Base-by-base conservation (phyloP, 2,888 invertebrate genomes). In the Dioctria rufipes region DNA sequence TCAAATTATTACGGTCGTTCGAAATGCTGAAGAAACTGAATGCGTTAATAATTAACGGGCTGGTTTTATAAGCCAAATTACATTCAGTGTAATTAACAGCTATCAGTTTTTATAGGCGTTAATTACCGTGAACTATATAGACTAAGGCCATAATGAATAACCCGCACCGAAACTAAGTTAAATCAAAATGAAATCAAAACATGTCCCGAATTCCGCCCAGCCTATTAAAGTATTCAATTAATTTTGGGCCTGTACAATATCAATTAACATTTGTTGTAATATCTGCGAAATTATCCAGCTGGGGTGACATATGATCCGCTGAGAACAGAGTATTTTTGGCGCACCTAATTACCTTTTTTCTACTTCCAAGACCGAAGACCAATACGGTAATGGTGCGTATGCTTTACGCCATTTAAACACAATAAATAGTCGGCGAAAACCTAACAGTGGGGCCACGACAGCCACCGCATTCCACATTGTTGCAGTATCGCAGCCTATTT, bases 401-500 rank as follows among this genome's bases (percentile, higher is more conserved):
- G 4, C 54, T 54, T n/a, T 9, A 5, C 49, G 49, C 4, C 11
- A n/a, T n/a, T 54, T 3, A 54, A 4, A 4, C 1, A 54, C 54
- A 54, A 54, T 54, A 54, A 54, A 54, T 54, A 4, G 1, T 11
- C 11, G 54, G 11, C 6, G 4, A 13, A n/a, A 54, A 73, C 25
- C 25, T 1, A 25, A 46, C 54, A 54, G 54, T 11, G 4, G 4
- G 2, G 54, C 54, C 63, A 25, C 25, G 65, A n/a, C 11, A 63
- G 4, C 78, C 49, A 40, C 58, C 39, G 46, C 61, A 65, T 78
- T 37, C 46, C 78, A 51, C 51, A 63, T 78, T 65, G 65, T 65
- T 58, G 46, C 49, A 63, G 61, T 65, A 51, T 65, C 58, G 46
- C 49, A 63, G 61, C 5, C 73, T 60, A 40, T 37, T 79, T 66